These are phyloP conservation scores for Diuraphis noxia DNA, from an alignment of 1,140 invertebrate species.

Conservation along the genomic window DNA sequence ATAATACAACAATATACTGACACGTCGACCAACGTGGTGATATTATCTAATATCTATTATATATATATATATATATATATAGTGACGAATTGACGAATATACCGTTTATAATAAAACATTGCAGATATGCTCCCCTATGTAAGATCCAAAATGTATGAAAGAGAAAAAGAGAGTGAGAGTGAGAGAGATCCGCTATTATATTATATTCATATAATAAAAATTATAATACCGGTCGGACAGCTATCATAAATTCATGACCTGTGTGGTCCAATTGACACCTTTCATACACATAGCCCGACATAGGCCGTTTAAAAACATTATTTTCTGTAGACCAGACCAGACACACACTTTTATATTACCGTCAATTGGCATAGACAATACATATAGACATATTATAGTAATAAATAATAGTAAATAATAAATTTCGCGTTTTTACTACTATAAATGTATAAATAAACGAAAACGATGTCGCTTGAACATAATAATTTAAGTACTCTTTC, in stretches of 20 bases:
- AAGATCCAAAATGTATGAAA: not conserved
- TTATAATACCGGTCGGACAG: not conserved
- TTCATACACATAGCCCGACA: not conserved
- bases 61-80: no score
- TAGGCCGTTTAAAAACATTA: not conserved
- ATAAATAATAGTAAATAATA: no score
- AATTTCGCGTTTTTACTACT: not conserved
- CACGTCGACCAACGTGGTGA: not conserved
- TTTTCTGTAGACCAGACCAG: not conserved
- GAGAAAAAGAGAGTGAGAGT: no score
- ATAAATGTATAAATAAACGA: not conserved
- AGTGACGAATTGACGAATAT: not conserved
- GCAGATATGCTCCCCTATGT: not conserved
- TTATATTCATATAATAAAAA: conserved; percentile 9
- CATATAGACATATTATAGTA: no score
- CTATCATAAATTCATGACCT: not conserved
- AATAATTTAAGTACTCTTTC: no score
- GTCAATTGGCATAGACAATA: not conserved
- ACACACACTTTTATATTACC: not conserved
- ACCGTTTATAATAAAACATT: not conserved
- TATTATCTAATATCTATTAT: not conserved
- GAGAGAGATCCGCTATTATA: not conserved
- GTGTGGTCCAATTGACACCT: not conserved
- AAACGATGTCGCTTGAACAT: not conserved
- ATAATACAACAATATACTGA: not conserved